These are phyloP conservation scores for Drosophila kanekoi DNA, from an alignment of 2,888 invertebrate genomes.

Conservation along the genomic window DNA sequence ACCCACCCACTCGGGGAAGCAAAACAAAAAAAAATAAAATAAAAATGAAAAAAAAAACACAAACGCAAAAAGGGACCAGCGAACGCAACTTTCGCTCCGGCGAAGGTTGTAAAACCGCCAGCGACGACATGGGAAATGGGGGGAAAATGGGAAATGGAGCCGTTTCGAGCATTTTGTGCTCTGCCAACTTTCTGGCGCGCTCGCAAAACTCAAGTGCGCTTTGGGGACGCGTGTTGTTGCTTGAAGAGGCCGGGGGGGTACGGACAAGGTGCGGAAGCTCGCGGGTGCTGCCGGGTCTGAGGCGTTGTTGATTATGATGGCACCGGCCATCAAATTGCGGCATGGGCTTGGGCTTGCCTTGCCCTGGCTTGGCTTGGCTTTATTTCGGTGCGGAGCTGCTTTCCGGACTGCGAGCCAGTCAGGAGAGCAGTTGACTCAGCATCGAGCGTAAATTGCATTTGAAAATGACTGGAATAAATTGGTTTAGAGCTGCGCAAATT, in stretches of 20 bases:
- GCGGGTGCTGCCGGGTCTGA: slow-evolving; percentile 28
- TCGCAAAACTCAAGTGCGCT: slow-evolving; percentile 77
- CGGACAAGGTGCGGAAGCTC: not conserved
- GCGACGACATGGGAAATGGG: slow-evolving; percentile 69
- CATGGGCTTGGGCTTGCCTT: slow-evolving; percentile 38
- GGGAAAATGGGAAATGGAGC: slow-evolving; percentile 51
- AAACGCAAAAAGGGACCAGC: slow-evolving; percentile 27
- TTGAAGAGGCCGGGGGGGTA: not conserved
- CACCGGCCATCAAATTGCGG: slow-evolving; percentile 68
- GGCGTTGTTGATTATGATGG: slow-evolving; percentile 76
- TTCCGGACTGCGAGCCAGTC: slow-evolving; percentile 14
- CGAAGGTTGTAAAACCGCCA: slow-evolving; percentile 82
- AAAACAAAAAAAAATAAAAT: slow-evolving; percentile 16
- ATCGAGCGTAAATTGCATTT: slow-evolving; percentile 35
- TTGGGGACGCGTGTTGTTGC: slow-evolving; percentile 67
- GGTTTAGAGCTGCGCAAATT: slow-evolving; percentile 31
- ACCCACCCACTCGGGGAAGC: slow-evolving; percentile 28
- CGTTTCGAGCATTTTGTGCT: slow-evolving; percentile 62
- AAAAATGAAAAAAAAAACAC: not conserved
- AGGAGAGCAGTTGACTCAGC: slow-evolving; percentile 25
- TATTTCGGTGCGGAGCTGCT: slow-evolving; percentile 26
- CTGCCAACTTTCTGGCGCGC: slow-evolving; percentile 74
- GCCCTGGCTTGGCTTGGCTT: slow-evolving; percentile 6
- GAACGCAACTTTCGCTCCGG: slow-evolving; percentile 46
- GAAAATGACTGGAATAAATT: slow-evolving; percentile 45